A percentile compares a stretch with the other conserved stretches of the same genome.
phyloP scores from a whole-genome alignment of 2,888 invertebrate species.

The Willowsia nigromaculata region DNA sequence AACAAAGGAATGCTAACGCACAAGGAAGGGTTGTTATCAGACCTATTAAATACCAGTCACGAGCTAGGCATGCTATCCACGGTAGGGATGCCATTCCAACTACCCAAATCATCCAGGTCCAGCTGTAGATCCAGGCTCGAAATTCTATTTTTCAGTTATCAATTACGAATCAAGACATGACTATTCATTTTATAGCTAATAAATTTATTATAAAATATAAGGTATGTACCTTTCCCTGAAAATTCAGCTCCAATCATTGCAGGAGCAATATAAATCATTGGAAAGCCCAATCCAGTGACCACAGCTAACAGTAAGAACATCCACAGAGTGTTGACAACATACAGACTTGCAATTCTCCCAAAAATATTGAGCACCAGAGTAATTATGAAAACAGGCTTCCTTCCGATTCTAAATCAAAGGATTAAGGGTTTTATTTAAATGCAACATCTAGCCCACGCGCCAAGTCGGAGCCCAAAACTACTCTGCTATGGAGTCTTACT shows the following conservation, averaged over 20 bases:
- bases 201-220: background rate
- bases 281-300: slow-evolving; percentile 63
- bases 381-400: slow-evolving; percentile 82
- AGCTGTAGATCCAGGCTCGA: slow-evolving; percentile 72
- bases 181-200: background rate
- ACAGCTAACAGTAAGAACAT: slow-evolving; percentile 70
- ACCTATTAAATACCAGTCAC: slow-evolving; percentile 79
- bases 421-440: no score
- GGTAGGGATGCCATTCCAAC: slow-evolving; percentile 79
- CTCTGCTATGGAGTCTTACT: slow-evolving; percentile 81
- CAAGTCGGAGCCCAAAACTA: no score
- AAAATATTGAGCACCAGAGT: slow-evolving; percentile 80
- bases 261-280: slow-evolving; percentile 74
- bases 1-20: slow-evolving; percentile 71
- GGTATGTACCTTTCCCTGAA: slow-evolving; percentile 72
- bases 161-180: background rate
- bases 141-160: slow-evolving; percentile 48
- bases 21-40: slow-evolving; percentile 78
- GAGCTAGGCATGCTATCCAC: slow-evolving; percentile 78
- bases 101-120: slow-evolving; percentile 74
- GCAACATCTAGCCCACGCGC: no score
- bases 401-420: slow-evolving; percentile 81
- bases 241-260: slow-evolving; percentile 75
- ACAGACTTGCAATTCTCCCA: slow-evolving; percentile 68
- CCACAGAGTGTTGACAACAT: slow-evolving; percentile 63